Evolutionary conservation across 2,797 vertebrate genomes (phyloP).

Genomic region (Poeciliopsis infans): DNA sequence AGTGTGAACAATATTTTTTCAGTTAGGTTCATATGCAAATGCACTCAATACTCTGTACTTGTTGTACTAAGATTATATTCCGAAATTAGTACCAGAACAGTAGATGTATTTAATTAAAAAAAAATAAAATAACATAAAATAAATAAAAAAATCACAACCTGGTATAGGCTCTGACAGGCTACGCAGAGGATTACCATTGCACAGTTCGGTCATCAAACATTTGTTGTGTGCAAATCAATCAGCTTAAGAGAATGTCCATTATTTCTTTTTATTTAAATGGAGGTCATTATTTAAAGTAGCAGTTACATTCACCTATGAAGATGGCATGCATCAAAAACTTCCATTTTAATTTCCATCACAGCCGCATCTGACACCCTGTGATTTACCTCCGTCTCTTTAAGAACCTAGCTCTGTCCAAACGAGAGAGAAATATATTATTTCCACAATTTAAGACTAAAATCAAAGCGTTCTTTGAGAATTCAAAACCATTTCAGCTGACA

Average conservation of each 20-base stretch:
- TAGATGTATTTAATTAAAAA: background rate
- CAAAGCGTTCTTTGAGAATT: background rate
- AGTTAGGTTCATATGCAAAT: too few species aligned
- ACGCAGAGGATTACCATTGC: background rate
- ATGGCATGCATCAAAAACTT: too few species aligned
- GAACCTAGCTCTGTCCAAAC: background rate
- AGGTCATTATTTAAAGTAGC: background rate
- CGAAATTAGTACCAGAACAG: background rate
- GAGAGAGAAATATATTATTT: background rate
- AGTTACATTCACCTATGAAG: too few species aligned
- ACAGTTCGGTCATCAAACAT: background rate
- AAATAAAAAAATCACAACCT: background rate
- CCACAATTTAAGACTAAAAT: background rate
- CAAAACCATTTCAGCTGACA: background rate
- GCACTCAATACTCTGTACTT: too few species aligned
- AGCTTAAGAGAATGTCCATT: too few species aligned
- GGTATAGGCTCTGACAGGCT: background rate
- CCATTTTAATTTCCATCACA: too few species aligned
- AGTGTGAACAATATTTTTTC: too few species aligned
- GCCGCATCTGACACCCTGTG: too few species aligned
- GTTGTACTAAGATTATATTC: background rate
- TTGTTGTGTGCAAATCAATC: background rate
- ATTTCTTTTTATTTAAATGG: too few species aligned
- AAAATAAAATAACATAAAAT: background rate
- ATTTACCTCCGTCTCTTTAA: too few species aligned